These are phyloP conservation scores for Monochamus saltuarius DNA, from an alignment of 1,140 invertebrate species.

Conservation along the genomic window DNA sequence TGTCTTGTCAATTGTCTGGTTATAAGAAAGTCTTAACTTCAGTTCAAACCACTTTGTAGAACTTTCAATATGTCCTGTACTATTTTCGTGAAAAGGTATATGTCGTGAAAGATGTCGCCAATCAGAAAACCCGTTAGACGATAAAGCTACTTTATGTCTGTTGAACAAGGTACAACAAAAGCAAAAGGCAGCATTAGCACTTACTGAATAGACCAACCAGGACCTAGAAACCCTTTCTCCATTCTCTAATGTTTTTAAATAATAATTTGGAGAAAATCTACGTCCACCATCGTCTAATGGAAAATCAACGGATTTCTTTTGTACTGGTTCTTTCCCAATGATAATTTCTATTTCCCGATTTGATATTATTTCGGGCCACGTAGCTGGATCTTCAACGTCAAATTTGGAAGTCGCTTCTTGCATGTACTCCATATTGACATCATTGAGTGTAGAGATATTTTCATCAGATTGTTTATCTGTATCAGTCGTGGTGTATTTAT, in stretches of 20 bases:
- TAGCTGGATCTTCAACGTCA: not conserved
- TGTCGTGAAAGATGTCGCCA: constrained; percentile 10
- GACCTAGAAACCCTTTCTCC: constrained; percentile 4
- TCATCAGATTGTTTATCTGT: no score
- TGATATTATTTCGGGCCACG: constrained; percentile 5
- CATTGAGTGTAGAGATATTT: no score
- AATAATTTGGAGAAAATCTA: constrained; percentile 16
- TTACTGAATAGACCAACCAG: constrained; percentile 20
- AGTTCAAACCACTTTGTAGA: constrained; percentile 14
- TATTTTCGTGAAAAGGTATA: constrained; percentile 12
- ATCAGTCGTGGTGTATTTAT: no score
- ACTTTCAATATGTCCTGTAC: constrained; percentile 12
- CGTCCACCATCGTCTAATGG: constrained; percentile 12
- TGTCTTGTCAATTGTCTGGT: constrained; percentile 6
- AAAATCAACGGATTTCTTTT: constrained; percentile 8
- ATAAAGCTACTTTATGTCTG: constrained; percentile 8
- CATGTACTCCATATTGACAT: no score
- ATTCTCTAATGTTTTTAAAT: constrained; percentile 14
- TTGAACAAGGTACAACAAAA: constrained; percentile 13
- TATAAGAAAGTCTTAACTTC: constrained; percentile 13
- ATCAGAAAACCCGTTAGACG: constrained; percentile 4
- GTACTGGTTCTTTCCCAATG: constrained; percentile 6
- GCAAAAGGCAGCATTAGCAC: constrained; percentile 13
- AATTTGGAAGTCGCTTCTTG: no score
- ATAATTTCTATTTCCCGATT: constrained; percentile 2